Conservation (phyloP, 2,888 invertebrate species). For the Macaria liturata region DNA sequence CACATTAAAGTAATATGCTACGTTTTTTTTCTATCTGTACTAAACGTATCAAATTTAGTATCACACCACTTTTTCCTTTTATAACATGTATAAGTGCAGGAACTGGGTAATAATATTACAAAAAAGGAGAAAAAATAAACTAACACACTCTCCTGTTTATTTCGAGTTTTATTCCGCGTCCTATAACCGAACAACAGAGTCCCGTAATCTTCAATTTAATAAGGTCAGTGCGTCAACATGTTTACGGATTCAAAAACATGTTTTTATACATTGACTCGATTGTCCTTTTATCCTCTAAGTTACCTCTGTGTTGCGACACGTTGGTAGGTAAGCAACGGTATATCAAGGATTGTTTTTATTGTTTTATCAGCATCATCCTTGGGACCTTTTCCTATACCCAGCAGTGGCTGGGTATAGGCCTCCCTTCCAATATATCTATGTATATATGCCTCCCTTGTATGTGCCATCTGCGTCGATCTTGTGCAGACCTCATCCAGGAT, state of each 20-base stretch:
- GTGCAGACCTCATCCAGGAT: too few species aligned
- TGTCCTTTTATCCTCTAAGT: conserved; percentile 2
- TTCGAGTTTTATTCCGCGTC: neutral
- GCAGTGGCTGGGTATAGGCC: neutral
- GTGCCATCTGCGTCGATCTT: too few species aligned
- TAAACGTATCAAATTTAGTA: too few species aligned
- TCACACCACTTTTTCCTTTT: too few species aligned
- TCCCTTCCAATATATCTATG: too few species aligned
- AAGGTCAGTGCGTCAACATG: conserved; percentile 12
- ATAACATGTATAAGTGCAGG: neutral
- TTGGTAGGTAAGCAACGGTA: neutral
- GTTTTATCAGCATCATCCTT: neutral
- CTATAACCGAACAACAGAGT: conserved; percentile 6
- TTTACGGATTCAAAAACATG: conserved; percentile 3
- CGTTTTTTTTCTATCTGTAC: too few species aligned
- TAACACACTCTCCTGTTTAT: neutral
- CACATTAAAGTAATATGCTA: too few species aligned
- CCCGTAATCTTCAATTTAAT: conserved; percentile 13
- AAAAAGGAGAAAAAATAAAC: neutral
- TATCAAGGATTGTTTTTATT: neutral
- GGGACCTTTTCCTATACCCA: neutral
- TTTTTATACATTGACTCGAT: neutral
- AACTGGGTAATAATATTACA: neutral
- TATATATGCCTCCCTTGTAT: neutral
- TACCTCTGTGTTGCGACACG: neutral